A percentile compares a stretch with the other conserved stretches of the same genome.
Conservation (phyloP, 2,888 invertebrate genomes). For the Leptinotarsa rubiginosa region DNA sequence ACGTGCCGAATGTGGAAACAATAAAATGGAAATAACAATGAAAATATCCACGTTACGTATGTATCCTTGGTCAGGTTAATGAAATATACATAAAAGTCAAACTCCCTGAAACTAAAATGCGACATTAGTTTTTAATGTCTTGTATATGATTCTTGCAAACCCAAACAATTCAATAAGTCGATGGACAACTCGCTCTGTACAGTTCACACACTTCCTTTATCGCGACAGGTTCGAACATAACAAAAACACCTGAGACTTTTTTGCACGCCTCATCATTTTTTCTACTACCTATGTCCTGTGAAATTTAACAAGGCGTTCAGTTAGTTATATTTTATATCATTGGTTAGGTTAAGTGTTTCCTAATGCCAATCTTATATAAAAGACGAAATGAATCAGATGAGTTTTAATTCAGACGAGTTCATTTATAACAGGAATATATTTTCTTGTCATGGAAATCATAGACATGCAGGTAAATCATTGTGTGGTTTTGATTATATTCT, state of each 20-base stretch:
- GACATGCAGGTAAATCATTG: constrained; percentile 5
- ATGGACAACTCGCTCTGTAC: constrained; percentile 1
- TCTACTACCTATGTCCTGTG: constrained; percentile 29
- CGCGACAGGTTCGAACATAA: constrained; percentile 27
- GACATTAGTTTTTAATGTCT: not conserved
- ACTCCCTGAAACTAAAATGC: not conserved
- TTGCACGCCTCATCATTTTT: constrained; percentile 42
- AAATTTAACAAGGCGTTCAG: constrained; percentile 30
- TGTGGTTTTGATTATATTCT: not conserved
- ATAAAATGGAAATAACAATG: too few relatives aligned
- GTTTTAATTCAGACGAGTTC: constrained; percentile 26
- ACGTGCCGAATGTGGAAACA: too few relatives aligned
- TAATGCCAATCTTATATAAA: not conserved
- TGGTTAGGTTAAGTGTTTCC: constrained; percentile 4
- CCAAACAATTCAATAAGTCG: not conserved
- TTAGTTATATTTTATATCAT: constrained; percentile 17
- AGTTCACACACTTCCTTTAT: constrained; percentile 27
- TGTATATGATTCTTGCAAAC: not conserved
- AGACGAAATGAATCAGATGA: constrained; percentile 36
- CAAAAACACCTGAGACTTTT: constrained; percentile 42
- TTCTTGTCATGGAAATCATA: not conserved
- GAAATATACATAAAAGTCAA: too few relatives aligned
- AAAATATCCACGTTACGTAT: too few relatives aligned
- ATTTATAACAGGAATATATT: not conserved
- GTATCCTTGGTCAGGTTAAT: too few relatives aligned